These are phyloP conservation scores for Lemur catta DNA, from an alignment of 2,797 vertebrate genomes.

Conservation along the genomic window DNA sequence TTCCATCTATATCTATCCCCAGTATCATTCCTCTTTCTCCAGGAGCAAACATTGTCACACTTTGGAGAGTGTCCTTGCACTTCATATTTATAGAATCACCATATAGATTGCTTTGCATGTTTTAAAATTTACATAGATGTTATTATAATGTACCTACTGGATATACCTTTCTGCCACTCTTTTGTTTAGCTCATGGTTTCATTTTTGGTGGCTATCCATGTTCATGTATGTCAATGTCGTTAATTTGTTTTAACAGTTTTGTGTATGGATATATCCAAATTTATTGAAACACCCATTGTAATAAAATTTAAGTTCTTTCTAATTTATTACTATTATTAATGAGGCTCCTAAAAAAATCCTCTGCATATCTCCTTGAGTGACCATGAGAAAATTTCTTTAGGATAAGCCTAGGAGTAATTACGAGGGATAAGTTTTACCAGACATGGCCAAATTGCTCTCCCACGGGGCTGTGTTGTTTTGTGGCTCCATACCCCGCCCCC, in stretches of 20 bases:
- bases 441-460: background rate
- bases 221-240: background rate
- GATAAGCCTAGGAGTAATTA: background rate
- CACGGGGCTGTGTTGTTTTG: background rate
- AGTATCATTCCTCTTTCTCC: background rate
- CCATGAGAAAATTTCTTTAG: background rate
- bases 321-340: background rate
- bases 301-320: background rate
- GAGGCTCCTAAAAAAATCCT: background rate
- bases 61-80: background rate
- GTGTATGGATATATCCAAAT: background rate
- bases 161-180: background rate
- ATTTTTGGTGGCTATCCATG: background rate
- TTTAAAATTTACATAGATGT: background rate
- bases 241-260: constrained; percentile 6
- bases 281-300: background rate
- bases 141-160: background rate
- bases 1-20: background rate
- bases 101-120: background rate
- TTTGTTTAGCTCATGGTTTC: background rate
- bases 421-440: background rate
- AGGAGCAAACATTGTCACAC: background rate
- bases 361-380: background rate
- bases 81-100: background rate
- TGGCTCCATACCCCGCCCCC: background rate